phyloP scores from a whole-genome alignment of 2,113 vertebrate species.

The Pogonocichla stellata region DNA sequence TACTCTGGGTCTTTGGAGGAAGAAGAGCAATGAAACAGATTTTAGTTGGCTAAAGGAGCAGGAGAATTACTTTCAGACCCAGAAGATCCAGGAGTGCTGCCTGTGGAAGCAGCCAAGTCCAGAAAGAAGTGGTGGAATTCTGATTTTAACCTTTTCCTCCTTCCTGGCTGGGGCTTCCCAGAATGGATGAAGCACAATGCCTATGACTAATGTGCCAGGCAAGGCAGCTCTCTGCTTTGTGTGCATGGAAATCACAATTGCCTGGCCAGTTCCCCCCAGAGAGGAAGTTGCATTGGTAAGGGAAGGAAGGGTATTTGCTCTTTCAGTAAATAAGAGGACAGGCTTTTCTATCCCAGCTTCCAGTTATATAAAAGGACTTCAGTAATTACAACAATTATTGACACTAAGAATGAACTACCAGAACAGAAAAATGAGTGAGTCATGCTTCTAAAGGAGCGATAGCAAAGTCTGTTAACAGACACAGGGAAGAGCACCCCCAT shows the following conservation, averaged over 20 bases:
- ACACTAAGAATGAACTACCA: not conserved
- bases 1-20: constrained; percentile 38
- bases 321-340: constrained; percentile 21
- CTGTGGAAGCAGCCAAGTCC: not conserved
- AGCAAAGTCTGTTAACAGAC: not conserved
- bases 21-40: not conserved
- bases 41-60: not conserved
- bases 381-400: not conserved
- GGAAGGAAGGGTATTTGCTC: not conserved
- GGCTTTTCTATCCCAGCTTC: not conserved
- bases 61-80: not conserved
- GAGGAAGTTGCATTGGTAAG: constrained; percentile 52
- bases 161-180: constrained; percentile 72
- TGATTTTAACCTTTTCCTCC: constrained; percentile 61
- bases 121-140: constrained; percentile 1
- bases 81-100: not conserved
- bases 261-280: not conserved
- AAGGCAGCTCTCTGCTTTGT: not conserved
- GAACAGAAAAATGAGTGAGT: not conserved
- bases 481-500: not conserved
- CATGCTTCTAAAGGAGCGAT: not conserved
- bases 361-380: not conserved
- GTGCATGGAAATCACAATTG: constrained; percentile 43
- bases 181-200: constrained; percentile 56
- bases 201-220: constrained; percentile 58